These are phyloP conservation scores for Chiloscyllium plagiosum DNA, from an alignment of 2,113 vertebrate species.

Conservation along the genomic window DNA sequence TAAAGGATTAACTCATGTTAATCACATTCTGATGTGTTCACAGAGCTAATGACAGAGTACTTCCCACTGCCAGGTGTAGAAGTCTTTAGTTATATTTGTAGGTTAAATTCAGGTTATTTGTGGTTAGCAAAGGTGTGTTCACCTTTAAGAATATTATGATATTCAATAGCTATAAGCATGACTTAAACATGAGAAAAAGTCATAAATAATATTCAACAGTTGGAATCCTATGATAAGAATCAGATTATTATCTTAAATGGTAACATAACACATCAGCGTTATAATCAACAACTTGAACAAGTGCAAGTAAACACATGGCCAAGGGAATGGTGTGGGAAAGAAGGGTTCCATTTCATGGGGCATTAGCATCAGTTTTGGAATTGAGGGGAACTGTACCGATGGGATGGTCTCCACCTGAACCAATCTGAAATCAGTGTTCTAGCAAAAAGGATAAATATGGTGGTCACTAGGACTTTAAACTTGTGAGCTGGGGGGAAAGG, in stretches of 20 bases:
- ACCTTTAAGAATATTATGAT: background rate
- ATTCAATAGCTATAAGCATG: background rate
- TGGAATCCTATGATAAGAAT: background rate
- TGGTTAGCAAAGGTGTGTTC: background rate
- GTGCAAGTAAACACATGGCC: too few species aligned
- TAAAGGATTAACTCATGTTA: constrained; percentile 11
- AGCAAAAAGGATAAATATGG: too few species aligned
- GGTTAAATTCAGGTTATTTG: constrained; percentile 13
- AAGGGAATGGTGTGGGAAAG: too few species aligned
- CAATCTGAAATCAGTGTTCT: too few species aligned
- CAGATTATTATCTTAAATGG: constrained; percentile 25
- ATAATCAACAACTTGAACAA: background rate
- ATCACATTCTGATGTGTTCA: background rate
- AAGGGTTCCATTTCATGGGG: too few species aligned
- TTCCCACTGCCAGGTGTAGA: background rate
- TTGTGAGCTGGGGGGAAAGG: too few species aligned
- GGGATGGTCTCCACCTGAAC: too few species aligned
- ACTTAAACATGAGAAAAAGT: background rate
- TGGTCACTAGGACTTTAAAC: too few species aligned
- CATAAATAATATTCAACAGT: background rate
- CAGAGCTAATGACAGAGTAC: background rate
- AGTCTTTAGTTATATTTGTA: background rate
- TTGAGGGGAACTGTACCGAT: too few species aligned
- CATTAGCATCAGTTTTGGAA: too few species aligned
- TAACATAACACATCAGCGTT: background rate